Evolutionary conservation across 2,113 vertebrate species (phyloP).

Genomic region (Leptosomus discolor): DNA sequence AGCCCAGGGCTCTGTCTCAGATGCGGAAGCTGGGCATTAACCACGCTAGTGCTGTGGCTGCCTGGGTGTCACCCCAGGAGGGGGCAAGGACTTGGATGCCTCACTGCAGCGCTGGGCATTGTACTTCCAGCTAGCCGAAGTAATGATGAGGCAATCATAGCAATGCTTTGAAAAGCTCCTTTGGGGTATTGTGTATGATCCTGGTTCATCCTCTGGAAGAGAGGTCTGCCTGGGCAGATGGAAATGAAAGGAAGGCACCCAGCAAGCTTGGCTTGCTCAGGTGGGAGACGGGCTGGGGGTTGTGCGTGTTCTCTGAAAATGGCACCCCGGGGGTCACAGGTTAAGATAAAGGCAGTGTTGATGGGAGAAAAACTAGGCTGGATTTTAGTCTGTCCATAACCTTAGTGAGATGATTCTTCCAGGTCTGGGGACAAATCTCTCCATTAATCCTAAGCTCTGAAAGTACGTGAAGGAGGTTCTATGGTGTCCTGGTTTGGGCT

Average conservation of each 20-base stretch:
- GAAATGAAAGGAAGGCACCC: neutral
- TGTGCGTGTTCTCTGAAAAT: neutral
- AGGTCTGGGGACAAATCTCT: neutral
- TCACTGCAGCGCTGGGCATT: neutral
- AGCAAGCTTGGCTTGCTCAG: neutral
- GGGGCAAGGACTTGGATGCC: neutral
- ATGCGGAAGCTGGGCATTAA: neutral
- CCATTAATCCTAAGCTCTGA: neutral
- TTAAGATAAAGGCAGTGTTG: neutral
- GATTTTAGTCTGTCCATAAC: neutral
- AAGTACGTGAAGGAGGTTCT: fast-evolving
- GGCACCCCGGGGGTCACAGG: fast-evolving
- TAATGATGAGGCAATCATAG: fast-evolving
- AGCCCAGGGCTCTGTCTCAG: neutral
- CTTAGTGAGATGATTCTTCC: neutral
- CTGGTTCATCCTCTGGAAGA: neutral
- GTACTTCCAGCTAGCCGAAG: neutral
- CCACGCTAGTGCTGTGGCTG: fast-evolving
- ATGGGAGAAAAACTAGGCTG: neutral
- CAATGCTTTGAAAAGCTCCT: neutral
- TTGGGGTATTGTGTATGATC: neutral
- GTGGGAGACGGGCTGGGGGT: neutral
- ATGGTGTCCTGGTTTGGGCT: too few species aligned
- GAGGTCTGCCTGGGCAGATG: neutral
- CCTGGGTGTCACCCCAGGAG: neutral